Evolutionary conservation across 1,140 invertebrate genomes (phyloP), one percentile per base, ranked within the genome.

Genomic region (Rhagoletis zephyria): DNA sequence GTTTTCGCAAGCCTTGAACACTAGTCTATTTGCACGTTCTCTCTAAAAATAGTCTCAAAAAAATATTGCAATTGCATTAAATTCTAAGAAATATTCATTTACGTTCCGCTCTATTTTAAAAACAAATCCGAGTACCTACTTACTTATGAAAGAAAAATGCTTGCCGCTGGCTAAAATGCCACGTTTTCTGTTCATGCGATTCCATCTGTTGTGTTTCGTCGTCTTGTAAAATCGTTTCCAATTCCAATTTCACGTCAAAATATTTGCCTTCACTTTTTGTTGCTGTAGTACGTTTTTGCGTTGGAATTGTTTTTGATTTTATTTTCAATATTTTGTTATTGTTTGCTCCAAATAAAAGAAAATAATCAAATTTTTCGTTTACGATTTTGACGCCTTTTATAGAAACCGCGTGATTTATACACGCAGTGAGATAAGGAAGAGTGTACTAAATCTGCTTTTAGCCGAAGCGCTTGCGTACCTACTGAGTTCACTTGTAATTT

Each of bases 181-280:
- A 74, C 70, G 12, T 74, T 74, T 74, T 40, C 45, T 42, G 45
- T n/a, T 74, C 70, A 16, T 74, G 12, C 48, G 70, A 40, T 42
- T 16, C 42, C 70, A 74, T 74, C 70, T 74, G 70, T 74, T 74
- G 42, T 48, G 70, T 74, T 74, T 74, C 70, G 70, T 74, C 70
- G 70, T 74, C 45, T 74, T 74, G 70, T 74, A 74, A 74, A 48
- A 16, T 74, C 42, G 45, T 74, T 74, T 74, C 70, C 16, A 48
- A 48, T 74, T 45, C 45, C 14, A 48, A 6, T 74, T 74, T 40
- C 4, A 14, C 40, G 4, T 63, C 14, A 74, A 74, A 74, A 45
- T 9, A 14, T 74, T 74, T 45, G 45, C 16, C 48, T 48, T 74
- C 30, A 12, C 70, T 14, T n/a, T 74, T 45, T 48, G 6, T 74